Base-by-base conservation (phyloP, 2,888 invertebrate species). In the Troilus luridus region DNA sequence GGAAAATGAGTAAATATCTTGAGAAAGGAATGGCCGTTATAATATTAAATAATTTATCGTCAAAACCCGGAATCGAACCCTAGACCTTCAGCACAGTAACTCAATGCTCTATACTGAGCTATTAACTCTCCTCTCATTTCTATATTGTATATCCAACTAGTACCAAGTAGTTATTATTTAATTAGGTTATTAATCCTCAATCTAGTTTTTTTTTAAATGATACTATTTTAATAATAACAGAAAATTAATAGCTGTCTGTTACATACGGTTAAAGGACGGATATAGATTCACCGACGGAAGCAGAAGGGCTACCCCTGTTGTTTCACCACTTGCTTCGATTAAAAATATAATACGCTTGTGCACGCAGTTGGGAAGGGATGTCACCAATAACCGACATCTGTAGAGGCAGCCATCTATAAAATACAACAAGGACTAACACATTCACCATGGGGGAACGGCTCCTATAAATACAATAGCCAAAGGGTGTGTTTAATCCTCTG, bases 401-500 rank as follows among this genome's bases (percentile, higher is more conserved):
- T 85, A 85, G 85, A 58, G 56, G 85, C 85, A 58, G 85, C 85
- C 85, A 85, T 85, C 56, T 85, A 85, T 85, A 85, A 85, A 85
- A 85, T 85, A 85, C 56, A 85, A 85, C 85, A n/a, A 85, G 56
- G 85, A 85, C 85, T 85, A 85, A 85, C 85, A 85, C 85, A 58
- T 85, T 56, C 85, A 85, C 85, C 56, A 85, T 85, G 24, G 85
- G 85, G 85, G 54, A 85, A 54, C 56, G 21, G n/a, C 56, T 85
- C 56, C 56, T 85, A 85, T 85, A 85, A 85, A 85, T 85, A 85
- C 85, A 58, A 85, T 85, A 58, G 85, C 85, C 56, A 85, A 85
- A 85, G 85, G 85, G 85, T 85, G 85, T 85, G 85, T 85, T 85
- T 85, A 85, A 85, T 85, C 85, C 85, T 85, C 85, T 85, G 85